Percentiles rank a stretch among this genome's conserved stretches.
These are phyloP conservation scores for Epiperipatus broadwayi DNA, from an alignment of 2,888 invertebrate genomes.

Conservation along the genomic window DNA sequence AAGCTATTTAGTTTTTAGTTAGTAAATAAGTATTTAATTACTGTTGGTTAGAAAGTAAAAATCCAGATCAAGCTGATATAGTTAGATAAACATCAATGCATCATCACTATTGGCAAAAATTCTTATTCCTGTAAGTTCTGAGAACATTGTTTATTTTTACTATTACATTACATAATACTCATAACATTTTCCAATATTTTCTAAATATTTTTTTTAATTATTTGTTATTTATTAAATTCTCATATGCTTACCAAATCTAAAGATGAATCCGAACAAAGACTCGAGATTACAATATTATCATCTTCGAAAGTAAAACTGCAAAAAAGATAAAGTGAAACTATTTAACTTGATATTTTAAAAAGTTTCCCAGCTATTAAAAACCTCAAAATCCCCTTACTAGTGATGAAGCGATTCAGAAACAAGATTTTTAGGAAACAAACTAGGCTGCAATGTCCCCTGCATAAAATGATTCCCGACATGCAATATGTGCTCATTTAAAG, in stretches of 20 bases:
- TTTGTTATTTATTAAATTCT: too few species aligned
- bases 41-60: too few species aligned
- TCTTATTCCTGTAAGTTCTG: too few species aligned
- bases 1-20: too few species aligned
- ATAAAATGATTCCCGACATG: conserved; percentile 30
- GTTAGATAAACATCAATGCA: too few species aligned
- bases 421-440: conserved; percentile 41
- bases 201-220: too few species aligned
- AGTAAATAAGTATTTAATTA: too few species aligned
- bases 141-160: too few species aligned
- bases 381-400: conserved; percentile 37
- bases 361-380: conserved; percentile 7
- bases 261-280: conserved; percentile 61
- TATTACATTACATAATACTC: too few species aligned
- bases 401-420: conserved; percentile 52
- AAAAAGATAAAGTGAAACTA: conserved; percentile 9
- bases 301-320: conserved; percentile 43
- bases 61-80: too few species aligned
- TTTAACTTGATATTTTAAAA: conserved; percentile 9
- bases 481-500: conserved; percentile 64
- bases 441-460: conserved; percentile 32
- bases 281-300: conserved; percentile 51
- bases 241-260: conserved; percentile 40
- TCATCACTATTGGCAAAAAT: too few species aligned
- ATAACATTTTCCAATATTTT: too few species aligned